These are phyloP conservation scores for Micropterix aruncella DNA, from an alignment of 2,888 invertebrate genomes.

Conservation along the genomic window DNA sequence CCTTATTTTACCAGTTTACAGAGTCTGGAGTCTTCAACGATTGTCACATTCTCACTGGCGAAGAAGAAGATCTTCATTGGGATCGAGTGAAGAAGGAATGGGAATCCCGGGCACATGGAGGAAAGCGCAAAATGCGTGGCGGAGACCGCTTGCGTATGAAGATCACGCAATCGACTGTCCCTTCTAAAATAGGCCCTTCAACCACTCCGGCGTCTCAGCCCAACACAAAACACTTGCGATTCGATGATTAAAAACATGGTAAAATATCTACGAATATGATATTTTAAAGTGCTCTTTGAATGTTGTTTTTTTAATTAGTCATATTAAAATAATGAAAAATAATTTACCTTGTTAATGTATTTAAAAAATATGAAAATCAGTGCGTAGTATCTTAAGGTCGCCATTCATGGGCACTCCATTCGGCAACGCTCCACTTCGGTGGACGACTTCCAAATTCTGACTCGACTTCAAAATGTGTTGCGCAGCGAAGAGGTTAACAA, in stretches of 20 bases:
- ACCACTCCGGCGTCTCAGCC: neutral
- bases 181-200: neutral
- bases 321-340: too few relatives aligned
- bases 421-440: too few relatives aligned
- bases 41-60: slow-evolving; percentile 34
- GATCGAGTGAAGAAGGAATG: slow-evolving; percentile 52
- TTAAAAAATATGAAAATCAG: too few relatives aligned
- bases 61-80: slow-evolving; percentile 71
- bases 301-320: too few relatives aligned
- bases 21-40: slow-evolving; percentile 22
- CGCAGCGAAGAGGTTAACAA: too few relatives aligned
- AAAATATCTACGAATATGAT: too few relatives aligned
- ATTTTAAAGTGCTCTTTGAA: too few relatives aligned
- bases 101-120: slow-evolving; percentile 19
- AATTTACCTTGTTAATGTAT: too few relatives aligned
- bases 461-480: too few relatives aligned
- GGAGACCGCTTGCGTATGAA: neutral
- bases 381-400: too few relatives aligned
- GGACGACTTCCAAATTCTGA: too few relatives aligned
- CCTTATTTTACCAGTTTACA: slow-evolving; percentile 5
- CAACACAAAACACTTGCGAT: neutral
- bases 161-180: neutral
- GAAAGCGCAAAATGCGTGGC: slow-evolving; percentile 31
- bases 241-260: neutral
- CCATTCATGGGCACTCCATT: too few relatives aligned